Base-by-base conservation (phyloP, 2,113 vertebrate species). In the Notothenia rossii region DNA sequence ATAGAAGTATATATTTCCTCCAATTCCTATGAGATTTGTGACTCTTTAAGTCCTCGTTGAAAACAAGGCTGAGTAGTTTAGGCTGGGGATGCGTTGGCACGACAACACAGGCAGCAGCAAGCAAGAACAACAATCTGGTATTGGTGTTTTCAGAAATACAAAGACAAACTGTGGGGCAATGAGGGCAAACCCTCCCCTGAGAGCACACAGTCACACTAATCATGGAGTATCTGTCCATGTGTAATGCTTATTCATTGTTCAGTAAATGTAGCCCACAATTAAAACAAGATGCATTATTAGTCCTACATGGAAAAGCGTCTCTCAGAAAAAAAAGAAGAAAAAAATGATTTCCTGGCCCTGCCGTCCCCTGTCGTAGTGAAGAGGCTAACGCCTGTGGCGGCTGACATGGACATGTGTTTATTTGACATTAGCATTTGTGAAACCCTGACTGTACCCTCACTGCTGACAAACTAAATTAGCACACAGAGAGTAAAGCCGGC, bases 391-490 rank as follows among this genome's bases (percentile, higher is more conserved):
- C 5, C 0, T 9, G 56, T 58, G 66, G 77, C 49, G 61, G 71
- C 62, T 72, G 79, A 66, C 68, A 73, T 14, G 55, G 50, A 69
- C 22, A n/a, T 11, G 13, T 67, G 56, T 66, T 82, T 76, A 58
- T 80, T 80, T 56, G 61, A 65, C 62, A 67, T 64, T 46, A 87
- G 65, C 72, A 65, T 86, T 72, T 75, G 70, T 83, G 62, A 77
- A 69, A 83, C 70, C 63, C 43, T 45, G 74, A 66, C 45, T 45
- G 18, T 2, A 36, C 14, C 56, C 51, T 53, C 14, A 5, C 66
- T 29, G 46, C 79, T 68, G 77, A 82, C 64, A 80, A 87, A 83
- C 75, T 81, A 75, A 71, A 77, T 92, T 79, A 88, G 82, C 86
- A 79, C 83, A 48, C 65, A 20, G 3, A 71, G 79, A 55, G 14